Evolutionary conservation across 2,113 vertebrate species (phyloP), one percentile per base, ranked within the genome.

Genomic region (Callionymus lyra): DNA sequence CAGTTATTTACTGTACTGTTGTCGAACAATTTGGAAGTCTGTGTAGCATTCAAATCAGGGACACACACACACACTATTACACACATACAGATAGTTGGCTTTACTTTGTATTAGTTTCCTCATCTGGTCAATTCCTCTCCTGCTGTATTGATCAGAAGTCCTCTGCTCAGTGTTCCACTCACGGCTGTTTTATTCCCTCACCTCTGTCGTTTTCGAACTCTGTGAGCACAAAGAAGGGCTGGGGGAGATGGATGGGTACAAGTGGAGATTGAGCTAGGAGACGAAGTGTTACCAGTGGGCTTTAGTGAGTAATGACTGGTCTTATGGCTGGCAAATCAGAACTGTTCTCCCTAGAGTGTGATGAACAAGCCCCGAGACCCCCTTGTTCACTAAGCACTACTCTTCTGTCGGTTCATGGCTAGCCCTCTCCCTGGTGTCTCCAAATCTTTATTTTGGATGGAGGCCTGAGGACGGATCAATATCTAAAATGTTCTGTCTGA

Each of bases 221-320:
- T 70, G 21, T 38, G 35, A 35, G 38, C 34, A 45, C 35, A 44
- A 54, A 33, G 10, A 41, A 15, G 31, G 34, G 35, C 38, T 27
- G 40, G 16, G 31, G 19, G 15, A 36, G 55, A 50, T 44, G 45
- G 57, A 56, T 53, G 41, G 41, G 34, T 40, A 35, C 21, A 50
- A 16, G 47, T 13, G 18, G 46, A 47, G 44, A 44, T 44, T 38
- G 38, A 31, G 12, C 46, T 21, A 18, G 21, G 11, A 37, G 57
- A 15, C 11, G 34, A 41, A 18, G 51, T 57, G 49, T 65, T 65
- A 67, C 52, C 33, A 10, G 56, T 53, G 63, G 50, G 68, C 53
- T 59, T 68, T 37, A 43, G 50, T 72, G 65, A 78, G 51, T 68
- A 64, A 74, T 72, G 65, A 46, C 55, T 50, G 52, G 43, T 55